phyloP scores from a whole-genome alignment of 2,797 vertebrate species.

The Hippocampus kuda region DNA sequence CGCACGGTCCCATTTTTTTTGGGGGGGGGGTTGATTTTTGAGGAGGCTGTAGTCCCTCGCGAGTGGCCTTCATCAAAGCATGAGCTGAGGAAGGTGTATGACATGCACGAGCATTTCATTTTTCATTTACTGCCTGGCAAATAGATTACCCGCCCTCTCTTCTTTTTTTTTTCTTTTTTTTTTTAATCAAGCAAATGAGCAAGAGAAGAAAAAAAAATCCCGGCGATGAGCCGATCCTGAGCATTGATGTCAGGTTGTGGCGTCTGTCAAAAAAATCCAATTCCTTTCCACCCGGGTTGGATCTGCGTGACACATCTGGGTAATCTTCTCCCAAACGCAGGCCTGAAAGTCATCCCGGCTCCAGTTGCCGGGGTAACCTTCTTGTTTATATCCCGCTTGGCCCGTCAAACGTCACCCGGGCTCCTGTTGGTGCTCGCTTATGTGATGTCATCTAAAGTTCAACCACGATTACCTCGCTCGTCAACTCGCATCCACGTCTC shows the following conservation, averaged over 20 bases:
- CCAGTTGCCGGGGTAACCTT: neutral
- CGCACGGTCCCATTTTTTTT: neutral
- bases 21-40: neutral
- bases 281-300: neutral
- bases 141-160: neutral
- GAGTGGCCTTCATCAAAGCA: neutral
- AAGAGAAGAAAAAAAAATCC: neutral
- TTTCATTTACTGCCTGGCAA: conserved; percentile 2
- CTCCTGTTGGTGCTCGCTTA: neutral
- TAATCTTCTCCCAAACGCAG: neutral
- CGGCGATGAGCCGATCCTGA: neutral
- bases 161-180: neutral
- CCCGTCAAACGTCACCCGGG: neutral
- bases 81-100: neutral
- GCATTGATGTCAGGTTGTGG: neutral
- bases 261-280: conserved; percentile 1
- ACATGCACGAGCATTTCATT: neutral
- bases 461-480: neutral
- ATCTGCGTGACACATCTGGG: neutral
- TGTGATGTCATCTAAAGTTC: neutral
- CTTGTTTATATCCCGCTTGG: neutral
- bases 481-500: neutral
- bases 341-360: neutral
- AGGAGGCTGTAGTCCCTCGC: neutral
- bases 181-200: conserved; percentile 9